phyloP scores from a whole-genome alignment of 2,797 vertebrate species.

The Rhinichthys osculus region DNA sequence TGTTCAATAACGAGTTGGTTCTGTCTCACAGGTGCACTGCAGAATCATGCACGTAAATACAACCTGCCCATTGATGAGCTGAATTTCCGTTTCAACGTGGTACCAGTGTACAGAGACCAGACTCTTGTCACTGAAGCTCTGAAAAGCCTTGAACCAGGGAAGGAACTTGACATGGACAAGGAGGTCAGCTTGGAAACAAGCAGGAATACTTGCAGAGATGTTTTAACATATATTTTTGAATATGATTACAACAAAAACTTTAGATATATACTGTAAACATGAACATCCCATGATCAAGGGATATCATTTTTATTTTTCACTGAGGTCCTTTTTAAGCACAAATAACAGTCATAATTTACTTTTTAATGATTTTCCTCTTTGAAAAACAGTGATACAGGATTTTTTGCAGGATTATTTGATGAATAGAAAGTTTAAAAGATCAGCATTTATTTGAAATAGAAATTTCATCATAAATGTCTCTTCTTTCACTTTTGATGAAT shows the following conservation, averaged over 20 bases:
- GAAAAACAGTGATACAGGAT: background rate
- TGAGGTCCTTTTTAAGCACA: background rate
- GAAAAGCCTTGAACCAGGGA: slow-evolving; percentile 66
- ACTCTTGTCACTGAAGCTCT: slow-evolving; percentile 74
- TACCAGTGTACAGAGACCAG: slow-evolving; percentile 83
- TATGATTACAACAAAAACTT: background rate
- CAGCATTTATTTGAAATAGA: background rate
- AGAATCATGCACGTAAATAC: slow-evolving; percentile 86
- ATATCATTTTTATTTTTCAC: background rate
- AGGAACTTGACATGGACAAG: slow-evolving; percentile 78
- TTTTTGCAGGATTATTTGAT: background rate
- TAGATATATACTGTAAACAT: background rate
- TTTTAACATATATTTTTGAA: background rate
- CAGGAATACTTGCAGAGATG: background rate
- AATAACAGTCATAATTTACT: background rate
- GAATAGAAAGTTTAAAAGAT: background rate
- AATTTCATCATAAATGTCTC: background rate
- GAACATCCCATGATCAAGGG: background rate
- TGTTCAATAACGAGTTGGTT: background rate
- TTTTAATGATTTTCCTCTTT: background rate
- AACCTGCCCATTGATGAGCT: slow-evolving; percentile 89
- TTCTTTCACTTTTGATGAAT: background rate
- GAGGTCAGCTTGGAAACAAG: slow-evolving; percentile 69
- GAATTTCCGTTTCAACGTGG: slow-evolving; percentile 81
- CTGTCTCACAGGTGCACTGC: slow-evolving; percentile 78